These are phyloP conservation scores for Tetraneura akinire DNA, from an alignment of 1,140 invertebrate genomes.

Conservation along the genomic window DNA sequence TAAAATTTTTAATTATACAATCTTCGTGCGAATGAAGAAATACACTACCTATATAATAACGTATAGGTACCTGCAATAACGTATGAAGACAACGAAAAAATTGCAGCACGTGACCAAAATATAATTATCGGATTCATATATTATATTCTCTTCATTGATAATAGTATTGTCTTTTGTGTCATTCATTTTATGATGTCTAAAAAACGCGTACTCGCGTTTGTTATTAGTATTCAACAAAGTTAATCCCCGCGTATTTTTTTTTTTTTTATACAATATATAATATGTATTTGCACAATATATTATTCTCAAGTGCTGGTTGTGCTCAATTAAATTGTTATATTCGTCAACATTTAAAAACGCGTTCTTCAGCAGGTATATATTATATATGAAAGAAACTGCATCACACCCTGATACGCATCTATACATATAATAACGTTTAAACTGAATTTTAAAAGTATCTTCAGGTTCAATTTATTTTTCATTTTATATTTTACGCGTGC, in stretches of 20 bases:
- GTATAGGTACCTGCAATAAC: too few species aligned
- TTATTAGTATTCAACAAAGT: conserved; percentile 38
- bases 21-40: not conserved
- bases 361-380: too few species aligned
- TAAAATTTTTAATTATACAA: conserved; percentile 18
- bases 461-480: too few species aligned
- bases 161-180: conserved; percentile 42
- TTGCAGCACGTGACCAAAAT: conserved; percentile 35
- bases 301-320: not conserved
- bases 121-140: conserved; percentile 35
- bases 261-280: too few species aligned
- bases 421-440: too few species aligned
- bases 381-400: not conserved
- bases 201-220: not conserved
- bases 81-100: conserved; percentile 36
- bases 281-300: too few species aligned
- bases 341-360: not conserved
- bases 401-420: not conserved
- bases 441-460: too few species aligned
- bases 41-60: too few species aligned
- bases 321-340: conserved; percentile 14
- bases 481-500: too few species aligned
- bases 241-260: not conserved
- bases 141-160: conserved; percentile 44
- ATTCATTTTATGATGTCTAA: conserved; percentile 34